Base-by-base conservation (phyloP, 1,140 invertebrate species). In the Tachypleus tridentatus region DNA sequence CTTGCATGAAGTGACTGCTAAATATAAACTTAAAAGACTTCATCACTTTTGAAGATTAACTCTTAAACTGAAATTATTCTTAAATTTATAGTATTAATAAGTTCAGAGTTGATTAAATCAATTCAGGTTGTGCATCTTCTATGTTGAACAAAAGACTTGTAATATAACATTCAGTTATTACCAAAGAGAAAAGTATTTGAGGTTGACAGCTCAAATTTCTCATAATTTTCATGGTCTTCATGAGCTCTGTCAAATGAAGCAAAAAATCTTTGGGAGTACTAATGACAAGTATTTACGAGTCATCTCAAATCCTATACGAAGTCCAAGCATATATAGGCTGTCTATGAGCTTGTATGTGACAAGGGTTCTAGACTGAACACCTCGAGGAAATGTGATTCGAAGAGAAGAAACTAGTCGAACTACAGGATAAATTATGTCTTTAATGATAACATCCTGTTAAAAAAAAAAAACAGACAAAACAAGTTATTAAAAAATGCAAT, bases 241-340 rank as follows among this genome's bases (percentile, higher is more conserved):
- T 84, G 83, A 11, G 88, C 86, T 78, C 88, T 89, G 73, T 91
- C 87, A 75, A 96, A 96, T 6, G 86, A 84, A n/a, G 87, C 75
- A 75, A 96, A 94, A 74, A 93, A 93, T 58, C 85, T 61, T 74
- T 86, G 83, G 83, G 60, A 90, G 74, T 4, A 83, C 80, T 10
- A 84, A 82, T 58, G 88, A 85, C 47, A 94, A 77, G 71, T 90
- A 85, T 70, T 83, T 84, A 61, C 87, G 83, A 3, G 87, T 91
- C 85, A 90, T 90, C 71, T 90, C 87, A 63, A 85, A 84, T 4
- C 91, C 91, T 54, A 95, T 83, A 62, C 91, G 80, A 48, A 89
- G 78, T 8, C 87, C 86, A 50, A 96, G 78, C 9, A 86, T 82
- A 73, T 89, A 87, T 58, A 94, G 74, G 0, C 87, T 83, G 74